Percentiles rank a stretch among this genome's conserved stretches.
Conservation (phyloP, 2,113 vertebrate species). For the Sinocyclocheilus anshuiensis region DNA sequence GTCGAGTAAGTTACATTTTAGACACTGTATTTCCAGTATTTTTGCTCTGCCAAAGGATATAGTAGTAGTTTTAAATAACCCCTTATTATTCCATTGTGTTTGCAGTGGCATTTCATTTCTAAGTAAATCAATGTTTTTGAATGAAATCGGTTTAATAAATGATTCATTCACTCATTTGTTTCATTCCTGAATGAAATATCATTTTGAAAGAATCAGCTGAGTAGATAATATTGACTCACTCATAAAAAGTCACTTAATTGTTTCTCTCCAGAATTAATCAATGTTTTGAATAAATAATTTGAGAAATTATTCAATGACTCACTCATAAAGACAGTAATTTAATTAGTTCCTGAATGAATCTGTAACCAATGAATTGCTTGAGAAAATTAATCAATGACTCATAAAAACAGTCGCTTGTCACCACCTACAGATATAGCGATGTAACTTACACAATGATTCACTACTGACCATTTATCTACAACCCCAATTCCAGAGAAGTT, state of each 20-base stretch:
- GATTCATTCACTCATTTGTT: background rate
- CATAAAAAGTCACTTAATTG: background rate
- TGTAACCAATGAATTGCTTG: too few relatives aligned
- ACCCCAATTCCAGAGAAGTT: too few relatives aligned
- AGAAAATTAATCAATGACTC: too few relatives aligned
- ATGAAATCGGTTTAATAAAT: background rate
- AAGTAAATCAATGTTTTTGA: background rate
- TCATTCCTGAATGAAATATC: background rate
- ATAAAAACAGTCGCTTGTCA: background rate
- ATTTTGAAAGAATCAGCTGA: background rate
- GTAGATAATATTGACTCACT: background rate
- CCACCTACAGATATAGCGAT: background rate
- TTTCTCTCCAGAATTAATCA: background rate
- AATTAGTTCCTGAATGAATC: too few relatives aligned
- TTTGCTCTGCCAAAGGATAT: background rate
- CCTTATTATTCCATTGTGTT: background rate
- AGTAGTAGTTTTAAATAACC: background rate
- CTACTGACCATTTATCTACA: background rate
- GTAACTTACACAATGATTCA: background rate
- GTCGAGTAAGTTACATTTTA: background rate
- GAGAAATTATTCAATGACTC: background rate
- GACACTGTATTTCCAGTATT: background rate
- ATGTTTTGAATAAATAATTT: background rate
- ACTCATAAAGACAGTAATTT: background rate
- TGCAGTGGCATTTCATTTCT: background rate